Percentiles rank a stretch among this genome's conserved stretches.
phyloP scores from a whole-genome alignment of 30 jellyfish, hydroid and myxozoan genomes.

The Pelagia noctiluca region DNA sequence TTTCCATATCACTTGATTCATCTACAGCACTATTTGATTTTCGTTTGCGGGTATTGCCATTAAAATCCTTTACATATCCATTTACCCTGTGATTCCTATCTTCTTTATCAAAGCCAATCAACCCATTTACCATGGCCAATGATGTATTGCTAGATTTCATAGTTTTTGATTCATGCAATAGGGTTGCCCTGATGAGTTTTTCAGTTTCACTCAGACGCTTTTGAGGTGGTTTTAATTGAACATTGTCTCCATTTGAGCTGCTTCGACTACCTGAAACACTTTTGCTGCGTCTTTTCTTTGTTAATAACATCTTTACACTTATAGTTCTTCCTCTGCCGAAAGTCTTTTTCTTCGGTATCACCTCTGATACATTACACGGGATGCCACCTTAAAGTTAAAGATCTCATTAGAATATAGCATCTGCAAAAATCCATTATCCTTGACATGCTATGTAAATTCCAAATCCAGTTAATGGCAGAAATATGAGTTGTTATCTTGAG shows the following conservation, averaged over 20 bases:
- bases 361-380: slow-evolving; percentile 74
- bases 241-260: slow-evolving; percentile 31
- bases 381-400: slow-evolving; percentile 77
- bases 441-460: no score
- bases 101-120: slow-evolving; percentile 35
- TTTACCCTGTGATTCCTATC: slow-evolving; percentile 46
- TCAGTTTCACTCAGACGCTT: slow-evolving; percentile 84
- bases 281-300: slow-evolving; percentile 41
- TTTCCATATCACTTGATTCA: background rate
- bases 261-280: slow-evolving; percentile 12
- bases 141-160: slow-evolving; percentile 63
- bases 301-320: slow-evolving; percentile 80
- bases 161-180: slow-evolving; percentile 90
- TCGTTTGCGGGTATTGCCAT: slow-evolving; percentile 40
- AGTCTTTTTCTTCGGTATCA: slow-evolving; percentile 49
- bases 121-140: slow-evolving; percentile 70
- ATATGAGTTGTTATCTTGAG: no score
- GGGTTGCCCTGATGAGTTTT: slow-evolving; percentile 81
- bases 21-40: slow-evolving; percentile 12
- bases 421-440: no score
- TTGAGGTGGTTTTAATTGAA: slow-evolving; percentile 1
- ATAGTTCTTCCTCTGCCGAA: slow-evolving; percentile 58
- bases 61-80: slow-evolving; percentile 15
- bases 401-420: no score
- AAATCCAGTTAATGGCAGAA: no score